These are phyloP conservation scores for Drosophila antonietae DNA, from an alignment of 2,888 invertebrate genomes.

Conservation along the genomic window DNA sequence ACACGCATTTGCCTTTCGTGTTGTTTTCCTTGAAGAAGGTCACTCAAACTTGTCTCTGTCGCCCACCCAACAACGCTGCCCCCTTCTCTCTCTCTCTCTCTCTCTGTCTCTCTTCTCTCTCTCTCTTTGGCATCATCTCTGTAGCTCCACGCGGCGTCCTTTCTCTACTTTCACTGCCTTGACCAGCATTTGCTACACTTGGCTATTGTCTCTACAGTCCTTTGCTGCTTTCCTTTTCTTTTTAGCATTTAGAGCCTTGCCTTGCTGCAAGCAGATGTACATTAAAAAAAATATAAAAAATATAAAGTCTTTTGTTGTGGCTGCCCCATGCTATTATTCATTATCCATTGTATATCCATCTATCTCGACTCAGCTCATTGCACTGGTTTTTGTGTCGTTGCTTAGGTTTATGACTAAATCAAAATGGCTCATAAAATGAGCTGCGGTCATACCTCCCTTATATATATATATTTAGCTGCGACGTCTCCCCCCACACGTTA, in stretches of 20 bases:
- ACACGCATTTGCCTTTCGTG: conserved; percentile 40
- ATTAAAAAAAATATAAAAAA: conserved; percentile 24
- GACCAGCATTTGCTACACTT: conserved; percentile 49
- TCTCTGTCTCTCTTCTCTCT: not conserved
- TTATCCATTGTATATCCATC: conserved; percentile 34
- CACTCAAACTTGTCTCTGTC: conserved; percentile 40
- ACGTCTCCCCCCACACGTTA: conserved; percentile 1
- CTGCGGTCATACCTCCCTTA: not conserved
- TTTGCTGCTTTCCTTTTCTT: conserved; percentile 24
- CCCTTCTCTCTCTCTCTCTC: not conserved
- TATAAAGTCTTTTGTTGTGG: conserved; percentile 24
- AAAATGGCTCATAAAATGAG: conserved; percentile 36
- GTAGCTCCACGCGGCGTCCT: conserved; percentile 2
- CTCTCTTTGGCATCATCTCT: not conserved
- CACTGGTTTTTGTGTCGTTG: conserved; percentile 19
- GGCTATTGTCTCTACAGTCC: conserved; percentile 1
- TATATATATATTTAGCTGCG: too few relatives aligned
- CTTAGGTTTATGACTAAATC: conserved; percentile 48
- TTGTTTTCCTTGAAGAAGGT: conserved; percentile 72
- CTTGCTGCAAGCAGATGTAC: conserved; percentile 35
- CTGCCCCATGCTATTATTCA: conserved; percentile 1
- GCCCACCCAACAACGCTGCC: not conserved
- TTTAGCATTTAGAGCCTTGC: conserved; percentile 45
- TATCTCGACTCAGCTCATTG: conserved; percentile 35
- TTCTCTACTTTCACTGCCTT: conserved; percentile 54